Evolutionary conservation across 2,888 invertebrate species (phyloP), one percentile per base, ranked within the genome.

Genomic region (Spatulosminthurus flaviceps): DNA sequence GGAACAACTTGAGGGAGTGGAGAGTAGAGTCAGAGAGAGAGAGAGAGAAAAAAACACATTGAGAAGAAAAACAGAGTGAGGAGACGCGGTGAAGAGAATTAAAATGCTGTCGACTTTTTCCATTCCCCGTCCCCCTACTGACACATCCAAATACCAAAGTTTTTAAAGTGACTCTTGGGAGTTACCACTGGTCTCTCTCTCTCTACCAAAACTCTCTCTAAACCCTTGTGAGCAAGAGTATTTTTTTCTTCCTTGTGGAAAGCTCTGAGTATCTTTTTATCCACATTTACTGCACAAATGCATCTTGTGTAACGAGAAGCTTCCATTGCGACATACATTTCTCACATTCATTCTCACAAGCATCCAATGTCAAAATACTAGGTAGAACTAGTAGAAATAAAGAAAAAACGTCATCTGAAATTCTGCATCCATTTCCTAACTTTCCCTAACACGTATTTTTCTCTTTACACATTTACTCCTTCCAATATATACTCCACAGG

Each of bases 111-210:
- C 77, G 60, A 69, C 69, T 67, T 74, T n/a, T 76, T 70, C 77
- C 71, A 79, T 79, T 79, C 60, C n/a, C n/a, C 43, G 24, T n/a
- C n/a, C 67, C 79, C 77, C 77, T 24, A 77, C 79, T 75, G 78
- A 75, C 75, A 79, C 74, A 73, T 79, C 69, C 42, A 61, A 81
- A 79, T 78, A 69, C 78, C 77, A 79, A 77, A 79, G 73, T 77
- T 81, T 80, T 78, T 81, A 79, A 81, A 81, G 74, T 74, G 81
- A 75, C 81, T 81, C 81, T 41, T 64, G 81, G 81, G 81, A 79
- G 43, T 81, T 24, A 24, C 51, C 22, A 60, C 74, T 74, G 61
- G 24, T 34, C 75, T 76, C 71, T 78, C 66, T 75, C 64, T 51
- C 67, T 60, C 34, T 5, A 51, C 2, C 2, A 16, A 51, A 13